Evolutionary conservation across 2,113 vertebrate genomes (phyloP).

Genomic region (Mormyrus lacerda): DNA sequence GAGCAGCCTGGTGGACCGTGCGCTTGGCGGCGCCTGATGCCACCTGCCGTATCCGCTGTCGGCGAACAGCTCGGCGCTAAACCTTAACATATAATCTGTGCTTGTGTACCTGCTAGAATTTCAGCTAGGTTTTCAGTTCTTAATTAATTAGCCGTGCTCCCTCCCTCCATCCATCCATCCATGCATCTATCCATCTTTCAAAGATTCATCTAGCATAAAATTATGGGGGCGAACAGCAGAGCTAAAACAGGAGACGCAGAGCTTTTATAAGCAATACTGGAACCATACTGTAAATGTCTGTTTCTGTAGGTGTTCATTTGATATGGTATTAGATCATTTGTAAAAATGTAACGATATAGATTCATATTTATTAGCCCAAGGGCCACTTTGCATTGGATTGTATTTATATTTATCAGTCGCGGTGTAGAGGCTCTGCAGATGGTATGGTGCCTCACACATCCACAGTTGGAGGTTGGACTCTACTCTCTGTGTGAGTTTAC

Average conservation of each 20-base stretch:
- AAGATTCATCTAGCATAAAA: not conserved
- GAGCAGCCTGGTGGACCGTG: not conserved
- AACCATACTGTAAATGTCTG: not conserved
- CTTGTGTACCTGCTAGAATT: not conserved
- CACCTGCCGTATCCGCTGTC: not conserved
- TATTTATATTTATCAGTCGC: not conserved
- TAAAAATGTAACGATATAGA: not conserved
- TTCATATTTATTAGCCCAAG: not conserved
- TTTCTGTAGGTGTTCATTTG: not conserved
- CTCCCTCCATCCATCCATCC: not conserved
- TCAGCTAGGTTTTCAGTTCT: not conserved
- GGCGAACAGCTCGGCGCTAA: not conserved
- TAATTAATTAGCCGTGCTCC: not conserved
- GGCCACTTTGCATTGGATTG: not conserved
- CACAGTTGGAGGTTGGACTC: not conserved
- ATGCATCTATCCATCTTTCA: not conserved
- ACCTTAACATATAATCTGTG: not conserved
- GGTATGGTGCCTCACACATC: not conserved
- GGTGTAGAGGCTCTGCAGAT: not conserved
- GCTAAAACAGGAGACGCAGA: not conserved
- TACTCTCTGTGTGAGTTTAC: not conserved
- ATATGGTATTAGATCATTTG: not conserved
- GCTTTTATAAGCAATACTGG: not conserved
- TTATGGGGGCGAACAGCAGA: not conserved
- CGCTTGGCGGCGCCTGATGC: not conserved